Evolutionary conservation across 2,888 invertebrate genomes (phyloP).

Genomic region (Galerucella pusilla): DNA sequence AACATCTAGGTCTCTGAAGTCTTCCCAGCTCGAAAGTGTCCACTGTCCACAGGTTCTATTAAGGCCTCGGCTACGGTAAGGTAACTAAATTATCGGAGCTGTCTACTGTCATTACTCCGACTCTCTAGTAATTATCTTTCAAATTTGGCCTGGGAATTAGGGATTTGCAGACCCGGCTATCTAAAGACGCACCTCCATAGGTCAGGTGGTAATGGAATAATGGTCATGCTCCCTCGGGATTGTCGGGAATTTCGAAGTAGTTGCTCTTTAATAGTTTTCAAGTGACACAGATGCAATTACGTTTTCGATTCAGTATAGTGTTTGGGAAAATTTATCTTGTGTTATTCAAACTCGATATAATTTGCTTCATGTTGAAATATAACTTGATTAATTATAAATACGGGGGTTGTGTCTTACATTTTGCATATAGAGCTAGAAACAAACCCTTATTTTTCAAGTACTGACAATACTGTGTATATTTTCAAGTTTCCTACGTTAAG

Average conservation of each 20-base stretch:
- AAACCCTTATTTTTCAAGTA: too few relatives aligned
- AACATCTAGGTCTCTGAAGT: conserved; percentile 35
- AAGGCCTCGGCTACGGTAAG: conserved; percentile 53
- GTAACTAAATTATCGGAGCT: conserved; percentile 63
- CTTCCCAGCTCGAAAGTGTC: conserved; percentile 14
- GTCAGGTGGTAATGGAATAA: conserved; percentile 50
- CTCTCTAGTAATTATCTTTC: conserved; percentile 64
- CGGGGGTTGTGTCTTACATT: too few relatives aligned
- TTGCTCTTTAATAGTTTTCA: conserved; percentile 29
- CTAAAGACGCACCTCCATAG: conserved; percentile 49
- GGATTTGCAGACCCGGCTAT: conserved; percentile 53
- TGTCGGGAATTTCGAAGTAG: conserved; percentile 41
- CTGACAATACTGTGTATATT: too few relatives aligned
- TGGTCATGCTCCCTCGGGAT: conserved; percentile 37
- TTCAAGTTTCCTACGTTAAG: too few relatives aligned
- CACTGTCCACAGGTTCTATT: conserved; percentile 52
- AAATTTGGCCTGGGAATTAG: conserved; percentile 64
- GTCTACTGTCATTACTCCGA: conserved; percentile 61
- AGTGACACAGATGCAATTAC: conserved; percentile 1
- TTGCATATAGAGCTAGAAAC: too few relatives aligned
- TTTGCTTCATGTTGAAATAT: too few relatives aligned
- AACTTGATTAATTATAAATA: too few relatives aligned
- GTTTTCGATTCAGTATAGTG: not conserved
- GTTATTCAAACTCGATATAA: too few relatives aligned
- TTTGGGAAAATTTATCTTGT: not conserved